phyloP scores from a whole-genome alignment of 2,888 invertebrate species.

The Caenorhabditis virilis region DNA sequence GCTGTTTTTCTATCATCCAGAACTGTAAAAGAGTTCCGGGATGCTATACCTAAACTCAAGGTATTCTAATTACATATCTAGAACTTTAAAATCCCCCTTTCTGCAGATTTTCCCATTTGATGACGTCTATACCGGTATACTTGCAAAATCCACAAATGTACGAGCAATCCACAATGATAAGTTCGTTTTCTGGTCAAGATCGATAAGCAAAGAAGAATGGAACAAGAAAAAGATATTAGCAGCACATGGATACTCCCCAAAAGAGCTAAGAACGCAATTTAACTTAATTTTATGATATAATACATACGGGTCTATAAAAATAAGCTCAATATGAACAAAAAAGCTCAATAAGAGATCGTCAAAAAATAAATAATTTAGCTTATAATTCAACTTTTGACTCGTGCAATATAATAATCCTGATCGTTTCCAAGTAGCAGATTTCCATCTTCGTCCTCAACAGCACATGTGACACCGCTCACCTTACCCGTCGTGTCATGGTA shows the following conservation, averaged over 20 bases:
- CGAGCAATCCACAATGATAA: slow-evolving; percentile 38
- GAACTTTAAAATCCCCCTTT: too few relatives aligned
- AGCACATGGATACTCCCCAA: too few relatives aligned
- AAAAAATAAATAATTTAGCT: background rate
- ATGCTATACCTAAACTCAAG: slow-evolving; percentile 38
- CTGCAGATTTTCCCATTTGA: slow-evolving; percentile 54
- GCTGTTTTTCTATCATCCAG: slow-evolving; percentile 55
- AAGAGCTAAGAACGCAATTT: too few relatives aligned
- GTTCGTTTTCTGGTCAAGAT: slow-evolving; percentile 41
- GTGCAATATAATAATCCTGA: slow-evolving; percentile 43
- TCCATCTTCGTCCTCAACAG: slow-evolving; percentile 47
- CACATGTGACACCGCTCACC: slow-evolving; percentile 30
- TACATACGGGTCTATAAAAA: too few relatives aligned
- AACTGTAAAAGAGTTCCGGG: slow-evolving; percentile 47
- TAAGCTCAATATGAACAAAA: background rate
- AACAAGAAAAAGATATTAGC: too few relatives aligned
- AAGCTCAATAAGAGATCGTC: background rate
- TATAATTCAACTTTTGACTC: slow-evolving; percentile 21
- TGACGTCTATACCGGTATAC: slow-evolving; percentile 61
- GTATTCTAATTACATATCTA: background rate
- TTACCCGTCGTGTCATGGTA: slow-evolving; percentile 40
- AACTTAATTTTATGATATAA: too few relatives aligned
- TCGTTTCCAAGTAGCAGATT: slow-evolving; percentile 45
- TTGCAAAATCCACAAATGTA: slow-evolving; percentile 33
- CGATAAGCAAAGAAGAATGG: slow-evolving; percentile 15